Evolutionary conservation across 2,888 invertebrate genomes (phyloP).

Genomic region (Flabesymbios commensalis): DNA sequence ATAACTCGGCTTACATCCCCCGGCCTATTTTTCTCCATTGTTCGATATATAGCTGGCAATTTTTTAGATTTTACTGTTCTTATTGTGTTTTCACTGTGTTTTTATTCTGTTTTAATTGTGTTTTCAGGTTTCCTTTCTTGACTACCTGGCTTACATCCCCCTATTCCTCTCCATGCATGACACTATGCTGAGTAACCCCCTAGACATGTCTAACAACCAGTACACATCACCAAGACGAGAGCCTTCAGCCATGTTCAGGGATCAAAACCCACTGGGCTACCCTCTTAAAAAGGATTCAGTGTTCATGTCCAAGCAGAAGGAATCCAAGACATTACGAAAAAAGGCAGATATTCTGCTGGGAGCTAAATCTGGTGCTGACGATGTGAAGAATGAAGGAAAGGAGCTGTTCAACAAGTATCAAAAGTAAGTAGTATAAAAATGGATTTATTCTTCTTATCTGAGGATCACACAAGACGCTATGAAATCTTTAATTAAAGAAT

Average conservation of each 20-base stretch:
- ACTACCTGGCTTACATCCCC: constrained; percentile 59
- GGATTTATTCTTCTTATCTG: too few species aligned
- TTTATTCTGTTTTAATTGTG: too few species aligned
- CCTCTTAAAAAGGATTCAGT: constrained; percentile 40
- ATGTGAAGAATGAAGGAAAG: constrained; percentile 39
- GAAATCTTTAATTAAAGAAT: too few species aligned
- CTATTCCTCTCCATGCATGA: constrained; percentile 61
- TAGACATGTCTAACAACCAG: constrained; percentile 56
- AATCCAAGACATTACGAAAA: constrained; percentile 28
- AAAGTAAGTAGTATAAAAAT: constrained; percentile 16
- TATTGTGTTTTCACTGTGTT: too few species aligned
- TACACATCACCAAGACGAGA: constrained; percentile 39
- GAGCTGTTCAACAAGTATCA: constrained; percentile 44
- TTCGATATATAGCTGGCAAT: too few species aligned
- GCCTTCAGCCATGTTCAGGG: constrained; percentile 46
- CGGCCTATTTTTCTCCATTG: too few species aligned
- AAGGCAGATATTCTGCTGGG: constrained; percentile 47
- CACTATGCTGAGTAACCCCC: constrained; percentile 56
- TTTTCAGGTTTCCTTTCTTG: constrained; percentile 58
- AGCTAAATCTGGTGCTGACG: constrained; percentile 41
- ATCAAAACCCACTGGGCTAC: constrained; percentile 58
- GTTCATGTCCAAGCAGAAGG: constrained; percentile 5
- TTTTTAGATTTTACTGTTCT: too few species aligned
- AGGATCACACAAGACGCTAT: too few species aligned
- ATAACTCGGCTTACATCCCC: too few species aligned